phyloP scores from a whole-genome alignment of 2,113 vertebrate genomes.

The Saccopteryx bilineata region DNA sequence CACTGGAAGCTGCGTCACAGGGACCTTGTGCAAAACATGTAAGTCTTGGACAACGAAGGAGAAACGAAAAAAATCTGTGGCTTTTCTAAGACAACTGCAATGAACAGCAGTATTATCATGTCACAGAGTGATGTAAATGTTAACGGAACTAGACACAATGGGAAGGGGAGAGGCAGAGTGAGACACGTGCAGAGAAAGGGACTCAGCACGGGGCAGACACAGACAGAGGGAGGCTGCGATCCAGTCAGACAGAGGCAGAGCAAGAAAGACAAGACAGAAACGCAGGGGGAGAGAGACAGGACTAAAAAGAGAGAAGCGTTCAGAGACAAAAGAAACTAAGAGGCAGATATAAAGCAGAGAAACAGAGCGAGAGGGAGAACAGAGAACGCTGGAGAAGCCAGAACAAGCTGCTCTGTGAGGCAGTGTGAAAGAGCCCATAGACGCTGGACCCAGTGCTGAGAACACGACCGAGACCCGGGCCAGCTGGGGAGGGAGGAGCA shows the following conservation, averaged over 20 bases:
- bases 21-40: too few species aligned
- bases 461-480: background rate
- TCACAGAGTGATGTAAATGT: rapidly evolving
- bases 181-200: background rate
- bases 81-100: background rate
- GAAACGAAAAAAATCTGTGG: background rate
- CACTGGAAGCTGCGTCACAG: background rate
- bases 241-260: background rate
- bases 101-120: rapidly evolving
- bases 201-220: background rate
- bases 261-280: background rate
- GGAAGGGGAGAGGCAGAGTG: background rate
- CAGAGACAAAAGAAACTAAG: background rate
- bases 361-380: background rate
- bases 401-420: background rate
- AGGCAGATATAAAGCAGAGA: background rate
- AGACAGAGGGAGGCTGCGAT: background rate
- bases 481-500: rapidly evolving
- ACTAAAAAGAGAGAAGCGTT: background rate
- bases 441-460: background rate
- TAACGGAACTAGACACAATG: background rate
- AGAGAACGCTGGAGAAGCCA: rapidly evolving
- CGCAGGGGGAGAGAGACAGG: background rate
- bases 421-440: background rate
- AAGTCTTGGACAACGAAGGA: background rate